Percentiles rank a stretch among this genome's conserved stretches.
Evolutionary conservation across 2,888 invertebrate genomes (phyloP).

Genomic region (Andricus quercusramuli): DNA sequence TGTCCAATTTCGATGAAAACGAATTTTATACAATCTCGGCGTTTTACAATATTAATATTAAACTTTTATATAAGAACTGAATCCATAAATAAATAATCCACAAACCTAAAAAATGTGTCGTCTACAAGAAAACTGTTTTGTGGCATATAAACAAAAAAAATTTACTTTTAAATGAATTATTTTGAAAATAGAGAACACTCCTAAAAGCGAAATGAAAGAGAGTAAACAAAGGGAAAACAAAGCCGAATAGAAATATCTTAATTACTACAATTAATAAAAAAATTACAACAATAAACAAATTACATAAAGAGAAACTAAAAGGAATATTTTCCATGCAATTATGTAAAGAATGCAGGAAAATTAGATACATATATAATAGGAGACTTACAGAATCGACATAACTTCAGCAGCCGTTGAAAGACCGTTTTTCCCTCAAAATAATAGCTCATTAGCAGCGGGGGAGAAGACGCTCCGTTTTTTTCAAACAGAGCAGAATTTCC

Average conservation of each 20-base stretch:
- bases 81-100: no score
- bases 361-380: background rate
- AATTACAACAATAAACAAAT: background rate
- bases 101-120: background rate
- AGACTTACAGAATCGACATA: background rate
- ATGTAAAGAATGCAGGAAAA: background rate
- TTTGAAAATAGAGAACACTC: background rate
- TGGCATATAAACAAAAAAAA: background rate
- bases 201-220: background rate
- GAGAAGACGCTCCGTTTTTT: constrained; percentile 34
- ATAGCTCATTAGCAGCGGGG: constrained; percentile 7
- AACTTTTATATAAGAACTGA: no score
- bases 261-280: background rate
- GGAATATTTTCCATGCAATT: background rate
- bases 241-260: background rate
- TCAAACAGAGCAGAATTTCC: constrained; percentile 8
- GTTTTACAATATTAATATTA: no score
- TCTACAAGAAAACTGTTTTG: background rate
- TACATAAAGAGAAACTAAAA: background rate
- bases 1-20: background rate
- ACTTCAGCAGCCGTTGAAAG: constrained; percentile 1
- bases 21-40: no score
- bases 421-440: background rate
- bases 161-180: background rate
- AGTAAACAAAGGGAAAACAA: background rate